These are phyloP conservation scores for Mesocentrotus franciscanus DNA, from an alignment of 53 echinoderm and acorn worm genomes.

Conservation along the genomic window DNA sequence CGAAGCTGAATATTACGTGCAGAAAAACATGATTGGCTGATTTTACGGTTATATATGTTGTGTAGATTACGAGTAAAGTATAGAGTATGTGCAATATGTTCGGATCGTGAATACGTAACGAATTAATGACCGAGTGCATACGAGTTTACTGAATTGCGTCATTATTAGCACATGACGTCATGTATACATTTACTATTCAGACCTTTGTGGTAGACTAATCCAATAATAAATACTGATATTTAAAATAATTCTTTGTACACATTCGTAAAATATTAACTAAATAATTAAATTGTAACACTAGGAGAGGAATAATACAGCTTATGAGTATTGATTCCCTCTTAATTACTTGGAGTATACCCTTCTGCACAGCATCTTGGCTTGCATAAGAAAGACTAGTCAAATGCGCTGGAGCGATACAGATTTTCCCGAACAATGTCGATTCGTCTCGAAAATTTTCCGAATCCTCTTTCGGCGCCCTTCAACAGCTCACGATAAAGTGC, in stretches of 20 bases:
- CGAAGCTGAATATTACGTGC: neutral
- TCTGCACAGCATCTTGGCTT: neutral
- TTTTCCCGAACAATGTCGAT: neutral
- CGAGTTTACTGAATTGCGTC: neutral
- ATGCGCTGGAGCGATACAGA: neutral
- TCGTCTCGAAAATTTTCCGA: conserved; percentile 24
- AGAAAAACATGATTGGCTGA: conserved; percentile 10
- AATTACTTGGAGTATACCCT: neutral
- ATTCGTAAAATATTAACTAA: too few species aligned
- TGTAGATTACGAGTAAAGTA: neutral
- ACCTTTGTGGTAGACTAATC: neutral
- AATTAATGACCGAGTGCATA: neutral
- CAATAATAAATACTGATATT: neutral
- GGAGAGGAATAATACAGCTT: too few species aligned
- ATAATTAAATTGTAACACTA: too few species aligned
- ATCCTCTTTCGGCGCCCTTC: neutral
- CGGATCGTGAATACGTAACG: neutral
- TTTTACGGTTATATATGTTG: neutral
- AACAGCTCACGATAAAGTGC: too few species aligned
- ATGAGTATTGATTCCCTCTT: too few species aligned
- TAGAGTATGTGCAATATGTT: neutral
- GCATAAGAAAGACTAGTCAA: neutral
- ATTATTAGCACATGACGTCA: neutral
- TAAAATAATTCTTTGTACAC: neutral
- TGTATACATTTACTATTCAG: conserved; percentile 11